These are phyloP conservation scores for Cepaea hortensis DNA, from an alignment of 2,888 invertebrate genomes.

Conservation along the genomic window DNA sequence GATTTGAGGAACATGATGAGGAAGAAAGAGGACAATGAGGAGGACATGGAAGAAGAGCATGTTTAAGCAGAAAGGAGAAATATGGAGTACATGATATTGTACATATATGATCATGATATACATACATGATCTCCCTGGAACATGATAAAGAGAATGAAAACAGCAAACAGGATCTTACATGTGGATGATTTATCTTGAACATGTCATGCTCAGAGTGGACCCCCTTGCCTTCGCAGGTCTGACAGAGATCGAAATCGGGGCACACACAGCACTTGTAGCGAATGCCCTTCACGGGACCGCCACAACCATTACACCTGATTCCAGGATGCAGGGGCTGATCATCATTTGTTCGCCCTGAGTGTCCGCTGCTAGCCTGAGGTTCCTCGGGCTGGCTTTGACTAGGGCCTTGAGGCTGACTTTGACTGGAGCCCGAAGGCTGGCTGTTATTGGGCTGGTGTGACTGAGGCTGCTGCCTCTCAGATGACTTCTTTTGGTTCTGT, in stretches of 20 bases:
- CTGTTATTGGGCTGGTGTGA: background rate
- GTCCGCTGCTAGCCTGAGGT: background rate
- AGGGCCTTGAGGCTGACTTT: too few species aligned
- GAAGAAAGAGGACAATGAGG: too few species aligned
- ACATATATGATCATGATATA: too few species aligned
- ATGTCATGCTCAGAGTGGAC: conserved; percentile 87
- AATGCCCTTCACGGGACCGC: conserved; percentile 82
- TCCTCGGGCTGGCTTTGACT: conserved; percentile 6
- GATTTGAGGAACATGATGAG: too few species aligned
- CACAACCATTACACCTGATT: conserved; percentile 86
- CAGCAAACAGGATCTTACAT: conserved; percentile 13
- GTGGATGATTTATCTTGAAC: conserved; percentile 81
- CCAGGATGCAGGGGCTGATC: conserved; percentile 78
- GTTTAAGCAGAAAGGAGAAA: background rate
- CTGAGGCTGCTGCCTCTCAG: background rate
- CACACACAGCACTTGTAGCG: conserved; percentile 91
- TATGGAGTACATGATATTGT: background rate
- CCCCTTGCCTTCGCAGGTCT: conserved; percentile 82
- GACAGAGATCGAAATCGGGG: conserved; percentile 88
- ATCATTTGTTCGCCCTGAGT: background rate
- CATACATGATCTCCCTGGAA: background rate
- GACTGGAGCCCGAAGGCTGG: too few species aligned
- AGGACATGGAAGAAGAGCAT: too few species aligned
- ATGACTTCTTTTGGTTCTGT: background rate
- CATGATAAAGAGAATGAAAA: background rate